A percentile compares a stretch with the other conserved stretches of the same genome.
Conservation (phyloP, 1,140 invertebrate species). For the Marisa cornuarietis region DNA sequence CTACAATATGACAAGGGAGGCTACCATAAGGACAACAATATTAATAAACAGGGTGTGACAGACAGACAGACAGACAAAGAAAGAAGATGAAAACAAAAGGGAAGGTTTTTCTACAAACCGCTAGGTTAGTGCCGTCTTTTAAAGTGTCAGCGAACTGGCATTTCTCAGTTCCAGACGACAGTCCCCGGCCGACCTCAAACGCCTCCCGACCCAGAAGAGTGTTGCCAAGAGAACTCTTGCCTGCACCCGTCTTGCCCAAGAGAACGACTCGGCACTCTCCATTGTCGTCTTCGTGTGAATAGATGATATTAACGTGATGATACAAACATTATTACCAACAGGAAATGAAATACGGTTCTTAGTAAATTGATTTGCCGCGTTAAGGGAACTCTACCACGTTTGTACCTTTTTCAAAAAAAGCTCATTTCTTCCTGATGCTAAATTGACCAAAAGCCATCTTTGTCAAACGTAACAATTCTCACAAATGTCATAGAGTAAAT, state of each 20-base stretch:
- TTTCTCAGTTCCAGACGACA: not conserved
- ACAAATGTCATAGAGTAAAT: too few species aligned
- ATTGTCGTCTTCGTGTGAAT: not conserved
- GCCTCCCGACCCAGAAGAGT: not conserved
- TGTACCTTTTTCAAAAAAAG: not conserved
- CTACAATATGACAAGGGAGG: too few species aligned
- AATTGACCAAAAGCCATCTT: too few species aligned
- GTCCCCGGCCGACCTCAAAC: not conserved
- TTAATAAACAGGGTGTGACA: not conserved
- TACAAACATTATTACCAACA: not conserved
- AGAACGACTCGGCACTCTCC: not conserved
- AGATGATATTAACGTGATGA: not conserved
- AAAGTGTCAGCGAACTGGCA: not conserved
- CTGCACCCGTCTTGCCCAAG: constrained; percentile 2
- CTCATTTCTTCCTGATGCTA: not conserved
- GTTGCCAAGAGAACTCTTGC: constrained; percentile 8
- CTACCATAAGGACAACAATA: too few species aligned
- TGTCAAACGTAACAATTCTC: too few species aligned
- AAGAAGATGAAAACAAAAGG: not conserved
- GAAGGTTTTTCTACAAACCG: not conserved
- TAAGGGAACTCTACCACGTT: not conserved
- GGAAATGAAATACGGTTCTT: too few species aligned
- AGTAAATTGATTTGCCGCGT: not conserved
- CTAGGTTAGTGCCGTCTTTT: not conserved
- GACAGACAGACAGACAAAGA: not conserved